Base-by-base conservation (phyloP, 2,888 invertebrate genomes). In the Microctonus hyperodae region DNA sequence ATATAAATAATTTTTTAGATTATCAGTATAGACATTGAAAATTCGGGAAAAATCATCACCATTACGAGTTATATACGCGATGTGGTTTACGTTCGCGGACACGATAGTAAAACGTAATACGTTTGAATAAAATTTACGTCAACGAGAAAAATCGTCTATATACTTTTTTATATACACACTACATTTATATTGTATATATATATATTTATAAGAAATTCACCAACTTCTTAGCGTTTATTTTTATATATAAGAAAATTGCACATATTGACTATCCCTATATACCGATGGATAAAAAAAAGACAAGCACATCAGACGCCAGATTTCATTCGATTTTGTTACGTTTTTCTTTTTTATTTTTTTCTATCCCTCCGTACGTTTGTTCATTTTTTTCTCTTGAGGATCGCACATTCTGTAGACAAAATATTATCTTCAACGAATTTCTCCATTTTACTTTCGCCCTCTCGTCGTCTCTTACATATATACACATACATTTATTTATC, bases 181-280 rank as follows among this genome's bases (percentile, higher is more conserved):
- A 28, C 28, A 28, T 28, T 5, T 7, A 53, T 48, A 57, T 67
- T 67, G 67, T 64, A 69, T 68, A 73, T 69, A 65, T 71, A 62
- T 50, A 70, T 74, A 35, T 35, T 5, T 72, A 59, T 62, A 58
- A 73, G 69, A 74, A 72, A 71, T 72, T 68, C 60, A 65, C 66
- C 69, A 74, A 74, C 69, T 69, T 64, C 67, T 64, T 40, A 61
- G 68, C 75, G 72, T 78, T 79, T 76, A 79, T 78, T 74, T 75
- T 70, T 72, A 67, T 69, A 66, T 68, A 57, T 57, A 11, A 31
- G 57, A 58, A 48, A 55, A 22, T 23, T 20, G 7, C 28, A 28
- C 7, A 28, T 28, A 28, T 28, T 28, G 28, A 28, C 28, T 28
- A 7, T 28, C n/a, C n/a, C n/a, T n/a, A n/a, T n/a, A n/a, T n/a